Evolutionary conservation across 2,113 vertebrate genomes (phyloP), one percentile per base, ranked within the genome.

Genomic region (Odontesthes bonariensis): DNA sequence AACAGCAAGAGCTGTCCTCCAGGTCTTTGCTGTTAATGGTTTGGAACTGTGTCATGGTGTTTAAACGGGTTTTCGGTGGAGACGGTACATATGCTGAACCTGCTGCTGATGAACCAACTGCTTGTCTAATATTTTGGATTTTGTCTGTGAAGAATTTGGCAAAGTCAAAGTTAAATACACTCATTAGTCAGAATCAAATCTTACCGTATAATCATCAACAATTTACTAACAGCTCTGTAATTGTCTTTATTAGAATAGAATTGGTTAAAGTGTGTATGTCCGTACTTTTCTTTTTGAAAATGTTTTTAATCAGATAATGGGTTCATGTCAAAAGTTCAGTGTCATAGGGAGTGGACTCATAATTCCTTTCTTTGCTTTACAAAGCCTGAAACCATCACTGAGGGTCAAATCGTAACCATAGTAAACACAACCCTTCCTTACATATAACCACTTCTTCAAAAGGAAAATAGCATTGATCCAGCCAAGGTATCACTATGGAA

Each of bases 401-500:
- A 38, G 68, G 51, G 51, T 49, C 51, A n/a, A 59, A 31, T 33
- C 42, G 33, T 49, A 23, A 62, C 33, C 33, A 61, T 13, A 52
- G 57, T 31, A 27, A 83, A 69, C 77, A 71, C 27, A 81, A 47
- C 8, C 10, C 27, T 49, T 65, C 59, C 58, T 32, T 35, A 32
- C 32, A 59, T 46, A 46, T 1, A 40, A 60, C 4, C 42, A 70
- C 11, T 32, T 16, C 22, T n/a, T 54, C 16, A 23, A 10, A 54
- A 49, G 60, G 51, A 56, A 51, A 70, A 66, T 27, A 78, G 22
- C 51, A 63, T 17, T 64, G 42, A 32, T 58, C 49, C 6, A 12
- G 10, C 19, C 6, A 13, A 31, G 22, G n/a, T 61, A 69, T 83
- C 65, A 59, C 80, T 72, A 81, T 83, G 85, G 82, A 76, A 83